Evolutionary conservation across 2,113 vertebrate genomes (phyloP), one percentile per base, ranked within the genome.

Genomic region (Eubucco bourcierii): DNA sequence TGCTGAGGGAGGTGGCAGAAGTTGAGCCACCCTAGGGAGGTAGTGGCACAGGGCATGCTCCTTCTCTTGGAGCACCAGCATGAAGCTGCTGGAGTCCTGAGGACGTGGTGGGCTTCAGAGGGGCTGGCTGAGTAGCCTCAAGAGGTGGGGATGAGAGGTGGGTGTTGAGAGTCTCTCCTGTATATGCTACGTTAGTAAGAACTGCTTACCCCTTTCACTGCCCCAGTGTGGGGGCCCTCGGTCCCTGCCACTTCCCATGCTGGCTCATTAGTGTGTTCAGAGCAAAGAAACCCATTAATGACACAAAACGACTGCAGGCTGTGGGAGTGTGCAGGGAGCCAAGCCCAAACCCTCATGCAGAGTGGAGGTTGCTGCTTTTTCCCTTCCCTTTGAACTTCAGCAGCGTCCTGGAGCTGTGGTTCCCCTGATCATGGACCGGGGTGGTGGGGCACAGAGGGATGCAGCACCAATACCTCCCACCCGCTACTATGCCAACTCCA

Each of bases 131-230:
- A 33, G 75, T 23, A 87, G 23, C 37, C 44, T 39, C 39, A 56
- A 5, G 50, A 34, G 27, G 29, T 58, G 1, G 4, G 28, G 17
- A 20, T 31, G 10, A 39, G 34, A 14, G 16, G n/a, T 41, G 46
- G 18, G 8, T 58, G 53, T 44, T 0, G 0, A 29, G 12, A 3
- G 3, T 20, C 27, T 61, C 34, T 72, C 2, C 4, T 9, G 15
- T 8, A 0, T 18, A 7, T 6, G n/a, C 34, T 64, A 4, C 37
- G 39, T 41, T 31, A 27, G 17, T 15, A 70, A 58, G 31, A 87
- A 33, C 27, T 2, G 3, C 66, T 71, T 1, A 0, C 15, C 77
- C 25, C 16, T 27, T 53, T 31, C 33, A 3, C n/a, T 76, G 76
- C 66, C 84, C 59, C 90, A 70, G 14, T 90, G 55, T 31, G 79